Evolutionary conservation across 2,113 vertebrate species (phyloP), one percentile per base, ranked within the genome.

Genomic region (Phyllostomus hastatus): DNA sequence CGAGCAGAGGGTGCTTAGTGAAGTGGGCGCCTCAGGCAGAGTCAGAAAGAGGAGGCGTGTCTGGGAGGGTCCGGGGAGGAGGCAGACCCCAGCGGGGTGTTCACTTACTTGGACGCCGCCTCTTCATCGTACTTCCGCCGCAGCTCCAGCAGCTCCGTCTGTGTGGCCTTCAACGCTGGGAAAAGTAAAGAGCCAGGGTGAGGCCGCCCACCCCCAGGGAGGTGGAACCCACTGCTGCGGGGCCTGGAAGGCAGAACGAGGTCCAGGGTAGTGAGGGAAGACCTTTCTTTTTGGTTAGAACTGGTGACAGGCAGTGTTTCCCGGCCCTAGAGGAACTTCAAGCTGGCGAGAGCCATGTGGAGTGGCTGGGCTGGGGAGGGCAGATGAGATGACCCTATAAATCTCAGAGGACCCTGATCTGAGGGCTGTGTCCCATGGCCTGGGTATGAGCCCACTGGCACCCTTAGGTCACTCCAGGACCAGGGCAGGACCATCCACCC

Each of bases 51-150:
- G 76, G 22, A 67, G 69, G 81, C 16, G 16, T 14, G 3, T 19
- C 50, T 64, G 35, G 31, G 17, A 75, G 57, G 54, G 70, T n/a
- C 79, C 1, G 59, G 48, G 43, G 11, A 16, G 46, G 41, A 69
- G 84, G 84, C 3, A 0, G 17, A 0, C 41, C 90, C 43, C n/a
- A 6, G 83, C 46, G 7, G 22, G 43, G 26, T 0, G 14, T 20
- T 67, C 6, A 98, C 99, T 99, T 98, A 99, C 99, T 99, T 99
- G 97, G 99, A 99, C 0, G 99, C 98, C 0, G 99, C 99, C 97
- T 99, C 99, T 97, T 99, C 99, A 38, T 99, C 99, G 64, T 99
- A 99, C 98, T 99, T 99, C 97, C 99, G 99, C 94, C 98, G 98
- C 97, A 99, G 99, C 97, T 99, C 99, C 95, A 99, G 98, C 95